Evolutionary conservation across 2,113 vertebrate genomes (phyloP).

Genomic region (Pachycephala philippinensis): DNA sequence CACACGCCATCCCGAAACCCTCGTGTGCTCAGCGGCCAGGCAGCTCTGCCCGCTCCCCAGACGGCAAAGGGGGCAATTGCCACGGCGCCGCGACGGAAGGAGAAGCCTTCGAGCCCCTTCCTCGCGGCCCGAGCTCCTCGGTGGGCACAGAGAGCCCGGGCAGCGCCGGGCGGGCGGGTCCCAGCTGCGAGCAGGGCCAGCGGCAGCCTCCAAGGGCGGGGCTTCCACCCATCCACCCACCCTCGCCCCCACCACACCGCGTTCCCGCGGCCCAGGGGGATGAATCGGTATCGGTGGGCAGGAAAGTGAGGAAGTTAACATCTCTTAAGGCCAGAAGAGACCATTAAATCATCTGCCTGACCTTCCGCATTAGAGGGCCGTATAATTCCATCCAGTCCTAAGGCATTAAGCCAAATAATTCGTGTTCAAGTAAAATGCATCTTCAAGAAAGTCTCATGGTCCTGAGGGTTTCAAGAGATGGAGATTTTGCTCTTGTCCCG

Average conservation of each 20-base stretch:
- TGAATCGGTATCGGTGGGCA: accelerated
- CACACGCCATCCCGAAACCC: not conserved
- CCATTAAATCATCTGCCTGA: not conserved
- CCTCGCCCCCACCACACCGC: not conserved
- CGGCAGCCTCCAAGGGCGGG: not conserved
- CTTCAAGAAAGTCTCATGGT: not conserved
- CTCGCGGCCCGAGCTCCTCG: not conserved
- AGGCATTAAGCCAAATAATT: not conserved
- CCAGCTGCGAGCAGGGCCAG: not conserved
- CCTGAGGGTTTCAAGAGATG: not conserved
- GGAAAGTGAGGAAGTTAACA: not conserved
- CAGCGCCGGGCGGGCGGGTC: not conserved
- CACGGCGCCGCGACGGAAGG: not conserved
- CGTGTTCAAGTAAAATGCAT: not conserved
- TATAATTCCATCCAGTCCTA: not conserved
- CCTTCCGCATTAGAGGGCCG: not conserved
- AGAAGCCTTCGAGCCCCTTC: accelerated
- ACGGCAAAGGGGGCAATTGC: not conserved
- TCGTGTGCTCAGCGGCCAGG: not conserved
- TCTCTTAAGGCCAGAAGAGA: not conserved
- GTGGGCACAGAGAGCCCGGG: not conserved
- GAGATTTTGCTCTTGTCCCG: not conserved
- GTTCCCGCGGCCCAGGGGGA: accelerated
- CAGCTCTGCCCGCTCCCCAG: not conserved
- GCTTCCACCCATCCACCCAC: not conserved